Base-by-base conservation (phyloP, 2,113 vertebrate genomes). In the Columba janthina region DNA sequence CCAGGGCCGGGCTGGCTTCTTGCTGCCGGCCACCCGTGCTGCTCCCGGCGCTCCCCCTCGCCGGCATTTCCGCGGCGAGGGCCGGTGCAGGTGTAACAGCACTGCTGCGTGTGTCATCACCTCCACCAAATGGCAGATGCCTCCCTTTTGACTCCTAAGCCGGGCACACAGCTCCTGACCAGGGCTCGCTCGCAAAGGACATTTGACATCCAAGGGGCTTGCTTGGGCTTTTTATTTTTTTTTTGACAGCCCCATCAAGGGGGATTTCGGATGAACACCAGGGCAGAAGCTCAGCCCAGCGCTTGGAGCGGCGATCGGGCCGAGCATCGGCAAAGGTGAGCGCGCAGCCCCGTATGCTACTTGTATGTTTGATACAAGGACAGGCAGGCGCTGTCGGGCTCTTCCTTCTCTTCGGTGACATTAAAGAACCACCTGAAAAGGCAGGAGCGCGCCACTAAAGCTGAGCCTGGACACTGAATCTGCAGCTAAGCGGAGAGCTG, bases 91-190 rank as follows among this genome's bases (percentile, higher is more conserved):
- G 98, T 98, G 98, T 98, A 98, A 90, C 98, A 98, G 98, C 98
- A 91, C 96, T 97, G 98, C 97, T 93, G 77, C 96, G 95, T 98
- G 98, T 99, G 99, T 99, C 98, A 98, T 98, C 99, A 98, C 98
- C 98, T 96, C 98, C 87, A 91, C 28, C 95, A 90, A 89, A 98
- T 86, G 96, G 96, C 97, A 91, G 64, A 94, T 96, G 69, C 86
- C 93, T 96, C 90, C 83, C 89, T 92, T 61, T 48, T 29, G 88
- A 3, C 92, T 91, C 88, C 64, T 90, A 73, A 97, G 76, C 80
- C n/a, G 14, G 80, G 24, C 28, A 38, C 72, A 22, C 21, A 48
- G 76, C 84, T 57, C 71, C 38, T 70, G 61, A 67, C 32, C 36
- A 28, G 34, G 75, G 61, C 61, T 79, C 40, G 24, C 64, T 82